Base-by-base conservation (phyloP, 2,797 vertebrate species). In the Platalea minor region DNA sequence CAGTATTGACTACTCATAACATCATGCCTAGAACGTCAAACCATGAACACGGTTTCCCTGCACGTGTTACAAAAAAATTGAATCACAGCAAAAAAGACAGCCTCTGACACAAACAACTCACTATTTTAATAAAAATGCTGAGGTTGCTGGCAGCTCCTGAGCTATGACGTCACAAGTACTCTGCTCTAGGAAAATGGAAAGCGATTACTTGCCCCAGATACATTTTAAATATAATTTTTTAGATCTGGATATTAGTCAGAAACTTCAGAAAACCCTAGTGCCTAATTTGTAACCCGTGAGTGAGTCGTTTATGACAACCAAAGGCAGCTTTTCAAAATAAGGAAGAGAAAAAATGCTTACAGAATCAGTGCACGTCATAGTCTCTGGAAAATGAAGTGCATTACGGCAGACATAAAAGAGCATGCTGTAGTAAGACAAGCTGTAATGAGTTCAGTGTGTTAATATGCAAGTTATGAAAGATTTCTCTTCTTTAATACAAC, bases 401-500 rank as follows among this genome's bases (percentile, higher is more conserved):
- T 77, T 88, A 88, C 2, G 0, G 86, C 90, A 93, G 77, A 93
- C 86, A 96, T 97, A 91, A 94, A 94, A 94, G 90, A 95, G 65
- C 51, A 89, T 85, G 85, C 37, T 90, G 89, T 82, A 73, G 83
- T 90, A 78, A 89, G 91, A 95, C 89, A 92, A 93, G 79, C 80
- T 94, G 74, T 96, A 96, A 94, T 95, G 93, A 95, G 85, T 96
- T 96, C 75, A 93, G 61, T 75, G 80, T 94, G 92, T 97, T 96
- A 96, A 84, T 81, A 95, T 93, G 95, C 82, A 94, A 92, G 76
- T 89, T 96, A 96, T 76, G 81, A 93, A 96, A 94, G 68, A 95
- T 93, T 95, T 94, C 72, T 95, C 10, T 79, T 93, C 94, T 94
- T 96, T 93, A 95, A 96, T 70, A 88, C 88, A 95, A 88, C 83